These are phyloP conservation scores for Drosophila subsilvestris DNA, from an alignment of 2,888 invertebrate species.

Conservation along the genomic window DNA sequence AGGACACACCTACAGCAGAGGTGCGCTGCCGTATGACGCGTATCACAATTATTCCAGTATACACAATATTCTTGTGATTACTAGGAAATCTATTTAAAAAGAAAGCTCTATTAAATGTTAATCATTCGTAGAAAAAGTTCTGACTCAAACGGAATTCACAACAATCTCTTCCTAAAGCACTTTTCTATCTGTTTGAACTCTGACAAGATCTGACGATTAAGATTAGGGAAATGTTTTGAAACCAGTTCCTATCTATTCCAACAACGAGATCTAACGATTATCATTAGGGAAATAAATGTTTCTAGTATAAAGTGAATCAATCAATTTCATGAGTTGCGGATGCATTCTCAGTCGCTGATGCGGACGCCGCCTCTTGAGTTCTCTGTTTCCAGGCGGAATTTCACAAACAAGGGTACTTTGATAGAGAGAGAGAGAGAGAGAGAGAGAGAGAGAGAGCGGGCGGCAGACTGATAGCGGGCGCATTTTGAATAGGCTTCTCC, in stretches of 20 bases:
- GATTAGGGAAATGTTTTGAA: background rate
- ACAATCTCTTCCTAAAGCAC: background rate
- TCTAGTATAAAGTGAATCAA: constrained; percentile 24
- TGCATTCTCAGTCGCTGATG: constrained; percentile 5
- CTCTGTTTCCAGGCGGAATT: constrained; percentile 39
- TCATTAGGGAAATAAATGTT: constrained; percentile 20
- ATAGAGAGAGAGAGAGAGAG: constrained; percentile 33
- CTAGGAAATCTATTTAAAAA: too few relatives aligned
- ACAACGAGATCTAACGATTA: background rate
- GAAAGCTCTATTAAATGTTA: too few relatives aligned
- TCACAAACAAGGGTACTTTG: constrained; percentile 16
- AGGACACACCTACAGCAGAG: background rate
- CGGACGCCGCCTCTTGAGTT: background rate
- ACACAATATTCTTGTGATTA: too few relatives aligned
- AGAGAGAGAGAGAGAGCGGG: background rate
- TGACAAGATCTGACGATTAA: background rate
- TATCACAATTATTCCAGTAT: too few relatives aligned
- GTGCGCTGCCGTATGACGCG: too few relatives aligned
- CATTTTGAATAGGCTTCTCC: constrained; percentile 56
- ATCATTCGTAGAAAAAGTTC: too few relatives aligned
- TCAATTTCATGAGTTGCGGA: constrained; percentile 27
- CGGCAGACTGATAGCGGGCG: constrained; percentile 50
- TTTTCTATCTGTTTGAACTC: background rate
- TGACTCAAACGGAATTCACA: too few relatives aligned
- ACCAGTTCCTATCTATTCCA: background rate